A percentile compares a stretch with the other conserved stretches of the same genome.
Conservation (phyloP, 2,113 vertebrate genomes). For the Chaenogobius annularis region DNA sequence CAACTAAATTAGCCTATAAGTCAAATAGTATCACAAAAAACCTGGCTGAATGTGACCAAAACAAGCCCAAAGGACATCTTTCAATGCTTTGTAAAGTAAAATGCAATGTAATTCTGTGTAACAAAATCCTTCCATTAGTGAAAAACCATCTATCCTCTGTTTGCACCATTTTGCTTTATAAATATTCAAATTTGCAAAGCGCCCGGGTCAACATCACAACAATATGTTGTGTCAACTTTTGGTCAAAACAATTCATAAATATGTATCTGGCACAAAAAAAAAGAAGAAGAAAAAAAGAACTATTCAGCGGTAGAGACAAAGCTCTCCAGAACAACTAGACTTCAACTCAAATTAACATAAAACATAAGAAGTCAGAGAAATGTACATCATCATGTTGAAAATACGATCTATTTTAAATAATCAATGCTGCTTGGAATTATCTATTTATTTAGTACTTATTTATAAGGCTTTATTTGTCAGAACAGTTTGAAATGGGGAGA, state of each 20-base stretch:
- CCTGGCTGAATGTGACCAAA: too few species aligned
- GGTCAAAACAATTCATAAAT: conserved; percentile 39
- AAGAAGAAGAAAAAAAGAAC: conserved; percentile 19
- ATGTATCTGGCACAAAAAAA: conserved; percentile 22
- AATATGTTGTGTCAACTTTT: conserved; percentile 27
- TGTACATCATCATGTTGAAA: too few species aligned
- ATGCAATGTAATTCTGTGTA: neutral
- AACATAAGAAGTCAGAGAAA: neutral
- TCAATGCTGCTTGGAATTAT: too few species aligned
- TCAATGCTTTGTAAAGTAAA: neutral
- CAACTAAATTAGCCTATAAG: too few species aligned
- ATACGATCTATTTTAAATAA: too few species aligned
- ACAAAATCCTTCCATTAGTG: neutral
- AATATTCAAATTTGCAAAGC: conserved; percentile 30
- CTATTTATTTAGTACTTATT: too few species aligned
- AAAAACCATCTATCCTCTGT: neutral
- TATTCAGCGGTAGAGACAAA: conserved; percentile 18
- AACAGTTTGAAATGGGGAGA: too few species aligned
- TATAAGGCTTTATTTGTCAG: too few species aligned
- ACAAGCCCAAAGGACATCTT: neutral
- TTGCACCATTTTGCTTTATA: conserved; percentile 9
- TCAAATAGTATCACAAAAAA: too few species aligned
- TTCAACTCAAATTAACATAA: neutral
- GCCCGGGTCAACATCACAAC: conserved; percentile 8
- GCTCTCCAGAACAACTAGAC: conserved; percentile 7